Base-by-base conservation (phyloP, 2,888 invertebrate genomes). In the Hirtodrosophila cameraria region DNA sequence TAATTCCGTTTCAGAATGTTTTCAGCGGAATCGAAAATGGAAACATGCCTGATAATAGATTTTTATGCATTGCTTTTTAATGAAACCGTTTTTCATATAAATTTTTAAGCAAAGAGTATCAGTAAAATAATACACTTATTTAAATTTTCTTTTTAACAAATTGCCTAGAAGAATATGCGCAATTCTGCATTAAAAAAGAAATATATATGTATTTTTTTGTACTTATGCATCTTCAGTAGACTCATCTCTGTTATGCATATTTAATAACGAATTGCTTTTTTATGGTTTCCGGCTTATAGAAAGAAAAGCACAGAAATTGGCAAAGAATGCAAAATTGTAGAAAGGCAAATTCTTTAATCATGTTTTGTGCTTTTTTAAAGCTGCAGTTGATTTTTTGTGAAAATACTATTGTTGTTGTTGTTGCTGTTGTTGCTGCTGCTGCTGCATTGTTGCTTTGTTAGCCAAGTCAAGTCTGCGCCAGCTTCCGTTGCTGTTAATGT, bases 241-340 rank as follows among this genome's bases (percentile, higher is more conserved):
- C 46, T 48, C 39, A 11, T 50, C 42, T 35, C 31, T 53, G 75
- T 58, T 59, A 64, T 84, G 75, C 63, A 84, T 70, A 81, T 77
- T 84, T 81, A 81, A 81, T 86, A 86, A 81, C 84, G 75, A 81
- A 81, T 84, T 84, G 82, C 57, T 73, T 84, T 86, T 81, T 81
- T 86, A 81, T 81, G 80, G 85, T 84, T 81, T 86, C 80, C 80
- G 86, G 85, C 85, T 81, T 86, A 81, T 86, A 39, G 71, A 60
- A 59, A 41, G 70, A 61, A 60, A 54, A 64, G 66, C 41, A 58
- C 53, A 62, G 59, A 84, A 86, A 80, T 83, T 86, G 77, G 79
- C 81, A 79, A 80, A 59, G 49, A 55, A 80, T 69, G 52, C 57
- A 68, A 54, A 80, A 52, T 59, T 58, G 54, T 39, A 58, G 42